These are phyloP conservation scores for Cnemophilus loriae DNA, from an alignment of 2,113 vertebrate species.

Conservation along the genomic window DNA sequence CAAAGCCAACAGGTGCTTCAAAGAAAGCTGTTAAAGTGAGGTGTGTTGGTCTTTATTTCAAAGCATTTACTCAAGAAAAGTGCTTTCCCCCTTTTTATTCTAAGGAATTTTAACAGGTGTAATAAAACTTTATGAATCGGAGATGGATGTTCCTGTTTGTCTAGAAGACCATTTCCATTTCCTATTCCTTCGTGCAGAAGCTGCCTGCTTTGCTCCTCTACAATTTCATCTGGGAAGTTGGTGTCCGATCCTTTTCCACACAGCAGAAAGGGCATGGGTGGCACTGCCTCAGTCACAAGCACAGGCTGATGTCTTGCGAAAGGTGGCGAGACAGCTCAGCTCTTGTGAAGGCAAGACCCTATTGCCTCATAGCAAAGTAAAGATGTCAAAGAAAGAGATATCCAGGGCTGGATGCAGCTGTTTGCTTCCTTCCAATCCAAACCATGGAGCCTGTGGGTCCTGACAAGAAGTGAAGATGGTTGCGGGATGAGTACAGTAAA, in stretches of 20 bases:
- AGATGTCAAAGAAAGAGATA: background rate
- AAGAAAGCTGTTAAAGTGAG: background rate
- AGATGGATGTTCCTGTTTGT: background rate
- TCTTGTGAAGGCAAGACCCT: background rate
- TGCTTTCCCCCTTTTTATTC: background rate
- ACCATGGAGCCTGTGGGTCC: background rate
- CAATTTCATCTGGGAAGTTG: background rate
- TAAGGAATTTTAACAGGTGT: background rate
- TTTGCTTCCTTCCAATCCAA: background rate
- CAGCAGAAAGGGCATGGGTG: accelerated
- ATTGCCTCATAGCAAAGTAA: background rate
- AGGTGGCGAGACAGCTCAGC: background rate
- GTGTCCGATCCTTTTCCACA: background rate
- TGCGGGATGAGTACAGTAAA: background rate
- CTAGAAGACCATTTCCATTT: background rate
- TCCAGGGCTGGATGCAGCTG: background rate
- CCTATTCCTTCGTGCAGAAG: accelerated
- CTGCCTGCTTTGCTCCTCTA: background rate
- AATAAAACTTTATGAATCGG: background rate
- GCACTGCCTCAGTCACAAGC: background rate
- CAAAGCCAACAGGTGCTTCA: background rate
- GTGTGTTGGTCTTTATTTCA: background rate
- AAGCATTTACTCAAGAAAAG: background rate
- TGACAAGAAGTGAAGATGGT: background rate
- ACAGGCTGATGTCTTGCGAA: background rate